Evolutionary conservation across 2,113 vertebrate species (phyloP), one percentile per base, ranked within the genome.

Genomic region (Macrotis lagotis): DNA sequence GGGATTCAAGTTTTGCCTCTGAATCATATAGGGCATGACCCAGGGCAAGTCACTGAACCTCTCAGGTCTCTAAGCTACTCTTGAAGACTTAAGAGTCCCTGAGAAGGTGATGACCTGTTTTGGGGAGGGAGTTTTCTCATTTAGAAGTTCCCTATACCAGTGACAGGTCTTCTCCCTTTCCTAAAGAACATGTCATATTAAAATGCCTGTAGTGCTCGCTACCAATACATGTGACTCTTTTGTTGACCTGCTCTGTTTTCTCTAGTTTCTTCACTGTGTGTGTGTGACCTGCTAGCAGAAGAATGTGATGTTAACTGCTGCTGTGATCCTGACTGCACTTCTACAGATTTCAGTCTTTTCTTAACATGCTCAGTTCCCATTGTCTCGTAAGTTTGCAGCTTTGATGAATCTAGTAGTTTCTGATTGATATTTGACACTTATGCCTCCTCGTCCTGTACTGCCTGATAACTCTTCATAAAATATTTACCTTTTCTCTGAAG

Each of bases 231-330:
- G 90, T 11, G 50, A 88, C 1, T 8, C n/a, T 52, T 52, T 10
- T 92, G 91, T 3, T 44, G 2, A 28, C 50, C 74, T 52, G 14
- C 19, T 94, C 88, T 94, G 11, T n/a, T 93, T 49, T 88, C 31
- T 93, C 37, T 93, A 99, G 99, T 99, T 91, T 95, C 98, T 94
- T 94, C 93, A 88, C 95, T 99, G 52, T 99, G 99, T 50, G 97
- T 98, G 8, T 99, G 99, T 97, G 98, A 99, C 96, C 96, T 99
- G 93, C 94, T 98, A 96, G 98, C 98, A 94, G 98, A 96, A 37
- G 97, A 98, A 94, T 99, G 99, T 89, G 99, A 99, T 3, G 8
- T 96, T 19, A 99, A 98, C 97, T 99, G 99, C 98, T 99, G 99
- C 92, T 99, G 99, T 95, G 99, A 99, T 96, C 98, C 98, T 0